Evolutionary conservation across 2,797 vertebrate species (phyloP), one percentile per base, ranked within the genome.

Genomic region (Melanotaenia trifasciata): DNA sequence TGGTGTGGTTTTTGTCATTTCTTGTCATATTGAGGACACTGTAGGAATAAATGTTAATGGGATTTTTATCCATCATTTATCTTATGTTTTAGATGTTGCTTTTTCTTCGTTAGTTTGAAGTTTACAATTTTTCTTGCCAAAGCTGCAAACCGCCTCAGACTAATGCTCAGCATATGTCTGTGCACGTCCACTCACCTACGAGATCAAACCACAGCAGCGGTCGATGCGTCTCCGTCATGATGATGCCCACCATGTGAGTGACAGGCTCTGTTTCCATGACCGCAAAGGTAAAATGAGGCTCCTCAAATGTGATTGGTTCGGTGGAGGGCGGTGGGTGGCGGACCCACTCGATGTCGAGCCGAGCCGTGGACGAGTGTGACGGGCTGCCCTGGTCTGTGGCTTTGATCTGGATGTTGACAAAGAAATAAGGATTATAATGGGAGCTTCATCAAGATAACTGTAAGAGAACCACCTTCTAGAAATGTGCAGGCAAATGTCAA

Each of bases 191-290:
- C 87, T 91, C 74, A 93, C 98, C 97, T 86, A 94, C 87, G 86
- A 99, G 98, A 58, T 95, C 90, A 79, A 98, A 99, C 96, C 96
- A 98, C 83, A 95, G 90, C 80, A 94, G 90, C 74, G 93, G 95
- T 62, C 92, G 95, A 2, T 93, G 93, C 0, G 93, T 95, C 84
- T 99, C 97, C 0, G 93, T 96, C 78, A 95, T 94, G 93, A 99
- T 95, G 87, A 99, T 95, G 47, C 98, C 98, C 91, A 98, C 96
- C 96, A 99, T 97, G 76, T 98, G 96, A 80, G 96, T 97, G 84
- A 99, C 95, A 0, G 95, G 95, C 56, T 99, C 97, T 0, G 96
- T 98, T 87, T 99, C 98, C 96, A 99, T 98, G 86, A 98, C 95
- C 0, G 96, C 95, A 0, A 98, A 98, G 86, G 95, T 96, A 72